These are phyloP conservation scores for Calcarius lapponicus DNA, from an alignment of 2,797 vertebrate genomes.

Conservation along the genomic window DNA sequence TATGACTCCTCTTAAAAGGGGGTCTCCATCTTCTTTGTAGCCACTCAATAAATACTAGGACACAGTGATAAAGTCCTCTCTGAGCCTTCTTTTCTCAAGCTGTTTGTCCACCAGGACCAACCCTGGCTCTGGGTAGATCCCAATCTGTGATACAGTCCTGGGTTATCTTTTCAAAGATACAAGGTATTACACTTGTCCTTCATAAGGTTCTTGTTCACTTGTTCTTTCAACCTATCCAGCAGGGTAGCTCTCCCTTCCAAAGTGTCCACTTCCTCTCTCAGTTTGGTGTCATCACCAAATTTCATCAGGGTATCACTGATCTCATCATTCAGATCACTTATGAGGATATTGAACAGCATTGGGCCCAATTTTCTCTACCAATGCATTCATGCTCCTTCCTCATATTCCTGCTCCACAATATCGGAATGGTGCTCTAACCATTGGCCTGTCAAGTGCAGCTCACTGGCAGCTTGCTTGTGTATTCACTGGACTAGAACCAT, in stretches of 20 bases:
- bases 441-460: background rate
- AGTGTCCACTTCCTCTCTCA: background rate
- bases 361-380: background rate
- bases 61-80: background rate
- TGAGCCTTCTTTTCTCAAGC: background rate
- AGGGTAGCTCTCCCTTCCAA: background rate
- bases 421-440: background rate
- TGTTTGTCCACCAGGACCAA: background rate
- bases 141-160: background rate
- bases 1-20: background rate
- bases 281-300: background rate
- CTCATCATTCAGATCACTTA: background rate
- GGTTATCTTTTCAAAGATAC: background rate
- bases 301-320: background rate
- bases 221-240: background rate
- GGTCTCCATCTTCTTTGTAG: background rate
- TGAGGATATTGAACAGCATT: background rate
- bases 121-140: rapidly evolving
- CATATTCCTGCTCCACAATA: background rate
- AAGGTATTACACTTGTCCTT: background rate
- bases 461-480: background rate
- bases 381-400: background rate
- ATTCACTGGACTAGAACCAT: background rate
- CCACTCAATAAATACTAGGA: background rate
- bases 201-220: background rate